Evolutionary conservation across 2,888 invertebrate species (phyloP), one percentile per base, ranked within the genome.

Genomic region (Cerastis leucographa): DNA sequence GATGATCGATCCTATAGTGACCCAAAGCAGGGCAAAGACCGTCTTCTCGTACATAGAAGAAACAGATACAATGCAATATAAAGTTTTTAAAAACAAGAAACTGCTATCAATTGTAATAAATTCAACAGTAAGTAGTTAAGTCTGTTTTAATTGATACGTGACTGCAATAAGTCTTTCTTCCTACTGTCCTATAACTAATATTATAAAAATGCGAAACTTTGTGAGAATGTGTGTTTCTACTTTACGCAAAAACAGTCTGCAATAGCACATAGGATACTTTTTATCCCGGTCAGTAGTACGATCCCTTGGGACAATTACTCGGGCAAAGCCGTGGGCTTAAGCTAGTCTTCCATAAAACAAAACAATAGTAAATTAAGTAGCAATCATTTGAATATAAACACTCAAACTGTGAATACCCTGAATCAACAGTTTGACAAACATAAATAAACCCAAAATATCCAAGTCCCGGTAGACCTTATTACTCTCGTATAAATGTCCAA

Each of bases 401-500:
- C 12, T 19, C 5, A 54, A 54, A 2, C 2, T 65, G n/a, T 29
- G 42, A 49, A 59, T 44, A 29, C 22, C 19, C 71, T 6, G 29
- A 69, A 65, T 25, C n/a, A 68, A 51, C 56, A 51, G 14, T 44
- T 22, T 62, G 42, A 44, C 19, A 46, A 56, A 65, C 29, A 0
- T 8, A 64, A 70, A 70, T 17, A 42, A 40, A 12, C 40, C 4
- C 19, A 77, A 40, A 54, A 49, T 49, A 49, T 65, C 9, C 25
- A 3, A 46, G 14, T 22, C n/a, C 70, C 78, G 8, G 49, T 56
- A 22, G 71, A 17, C 46, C 35, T 25, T 25, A 56, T 49, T 56
- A 62, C 46, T 12, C 1, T 22, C 29, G 35, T 64, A 61, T 54
- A 40, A 56, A 64, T 69, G 56, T 69, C 67, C 66, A 59, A 64